Evolutionary conservation across 1,140 invertebrate species (phyloP).

Genomic region (Dendroctonus ponderosae): DNA sequence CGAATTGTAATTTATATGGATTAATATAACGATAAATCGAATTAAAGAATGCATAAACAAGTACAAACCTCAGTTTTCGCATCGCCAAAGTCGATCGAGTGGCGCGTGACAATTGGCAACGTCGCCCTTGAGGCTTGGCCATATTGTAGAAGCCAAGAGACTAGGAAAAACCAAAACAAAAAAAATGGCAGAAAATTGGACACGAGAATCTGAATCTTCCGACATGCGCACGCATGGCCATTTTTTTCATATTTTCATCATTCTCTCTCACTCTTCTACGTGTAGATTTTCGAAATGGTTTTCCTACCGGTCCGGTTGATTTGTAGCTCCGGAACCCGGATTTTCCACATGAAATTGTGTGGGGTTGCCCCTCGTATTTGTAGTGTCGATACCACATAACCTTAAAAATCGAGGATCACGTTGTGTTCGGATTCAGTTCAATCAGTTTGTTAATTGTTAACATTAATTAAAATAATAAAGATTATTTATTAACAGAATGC

Average conservation of each 20-base stretch:
- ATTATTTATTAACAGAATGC: conserved; percentile 28
- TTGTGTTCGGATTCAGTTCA: conserved; percentile 31
- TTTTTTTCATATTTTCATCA: neutral
- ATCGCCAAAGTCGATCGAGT: conserved; percentile 1
- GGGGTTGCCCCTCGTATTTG: neutral
- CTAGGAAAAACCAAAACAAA: neutral
- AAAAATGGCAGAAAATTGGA: conserved; percentile 14
- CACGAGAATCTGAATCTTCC: conserved; percentile 25
- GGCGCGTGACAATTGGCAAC: conserved; percentile 9
- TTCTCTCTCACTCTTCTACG: neutral
- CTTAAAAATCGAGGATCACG: neutral
- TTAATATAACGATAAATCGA: conserved; percentile 15
- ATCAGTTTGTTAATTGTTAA: conserved; percentile 37
- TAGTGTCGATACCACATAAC: neutral
- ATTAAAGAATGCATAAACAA: conserved; percentile 31
- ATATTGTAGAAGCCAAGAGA: conserved; percentile 7
- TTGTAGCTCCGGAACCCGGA: neutral
- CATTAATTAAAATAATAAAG: conserved; percentile 35
- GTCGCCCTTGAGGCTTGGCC: conserved; percentile 10
- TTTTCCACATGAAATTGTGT: neutral
- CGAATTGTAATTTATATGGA: conserved; percentile 30
- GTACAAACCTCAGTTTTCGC: conserved; percentile 32
- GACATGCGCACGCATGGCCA: conserved; percentile 3
- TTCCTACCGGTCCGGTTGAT: neutral
- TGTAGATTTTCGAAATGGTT: neutral